A percentile compares a stretch with the other conserved stretches of the same genome.
These are phyloP conservation scores for Euwallacea similis DNA, from an alignment of 1,140 invertebrate genomes.

Conservation along the genomic window DNA sequence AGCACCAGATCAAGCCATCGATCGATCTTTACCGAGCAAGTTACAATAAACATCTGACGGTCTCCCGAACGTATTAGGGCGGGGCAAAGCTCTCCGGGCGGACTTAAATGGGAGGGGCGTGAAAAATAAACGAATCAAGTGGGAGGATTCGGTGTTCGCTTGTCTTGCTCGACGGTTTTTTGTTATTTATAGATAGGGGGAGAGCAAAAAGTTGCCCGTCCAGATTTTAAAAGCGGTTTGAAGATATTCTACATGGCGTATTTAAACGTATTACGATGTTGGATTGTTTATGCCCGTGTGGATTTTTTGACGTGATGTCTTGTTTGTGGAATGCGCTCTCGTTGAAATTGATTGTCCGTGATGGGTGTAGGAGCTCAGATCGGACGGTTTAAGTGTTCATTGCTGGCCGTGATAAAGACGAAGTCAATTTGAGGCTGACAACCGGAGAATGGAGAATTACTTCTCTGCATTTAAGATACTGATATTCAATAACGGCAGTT, in stretches of 20 bases:
- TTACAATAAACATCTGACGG: conserved; percentile 49
- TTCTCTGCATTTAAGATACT: too few relatives aligned
- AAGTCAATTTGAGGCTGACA: conserved; percentile 4
- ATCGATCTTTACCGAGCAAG: conserved; percentile 49
- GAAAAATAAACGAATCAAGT: conserved; percentile 39
- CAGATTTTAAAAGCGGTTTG: conserved; percentile 19
- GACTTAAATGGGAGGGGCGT: conserved; percentile 28
- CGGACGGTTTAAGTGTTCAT: conserved; percentile 17
- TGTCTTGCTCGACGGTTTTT: conserved; percentile 39
- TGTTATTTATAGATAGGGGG: conserved; percentile 45
- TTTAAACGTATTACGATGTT: conserved; percentile 36
- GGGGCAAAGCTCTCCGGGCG: conserved; percentile 38
- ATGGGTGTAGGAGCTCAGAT: conserved; percentile 14
- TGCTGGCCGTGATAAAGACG: neutral
- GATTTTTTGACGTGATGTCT: conserved; percentile 48
- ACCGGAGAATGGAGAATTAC: neutral
- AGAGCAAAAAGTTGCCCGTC: conserved; percentile 34
- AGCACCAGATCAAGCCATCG: conserved; percentile 27
- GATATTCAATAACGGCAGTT: too few relatives aligned
- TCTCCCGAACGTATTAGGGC: conserved; percentile 41
- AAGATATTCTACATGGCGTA: conserved; percentile 28
- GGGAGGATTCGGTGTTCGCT: conserved; percentile 35
- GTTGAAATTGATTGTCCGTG: conserved; percentile 31
- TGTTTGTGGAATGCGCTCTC: conserved; percentile 42
- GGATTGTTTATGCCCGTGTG: conserved; percentile 33